A percentile compares a stretch with the other conserved stretches of the same genome.
Evolutionary conservation across 2,113 vertebrate species (phyloP).

Genomic region (human (Homo sapiens)): GRCh38 chr3:69180501-69181000

Average conservation of each 20-base stretch:
- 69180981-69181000: slow-evolving; percentile 88
- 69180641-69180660: accelerated
- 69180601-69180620: background rate
- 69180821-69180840: background rate
- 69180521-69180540: background rate
- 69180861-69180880: accelerated
- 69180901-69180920: slow-evolving; percentile 88
- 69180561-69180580: background rate
- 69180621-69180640: background rate
- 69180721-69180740: background rate
- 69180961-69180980: slow-evolving; percentile 90
- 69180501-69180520: background rate
- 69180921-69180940: slow-evolving; percentile 87
- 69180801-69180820: background rate
- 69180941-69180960: slow-evolving; percentile 88
- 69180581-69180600: background rate
- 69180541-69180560: background rate
- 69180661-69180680: background rate
- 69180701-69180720: background rate
- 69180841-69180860: background rate
- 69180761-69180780: background rate
- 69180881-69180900: slow-evolving; percentile 75
- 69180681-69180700: background rate
- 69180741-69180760: background rate
- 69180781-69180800: background rate